Evolutionary conservation across 2,113 vertebrate species (phyloP).

Genomic region (Microtus ochrogaster): DNA sequence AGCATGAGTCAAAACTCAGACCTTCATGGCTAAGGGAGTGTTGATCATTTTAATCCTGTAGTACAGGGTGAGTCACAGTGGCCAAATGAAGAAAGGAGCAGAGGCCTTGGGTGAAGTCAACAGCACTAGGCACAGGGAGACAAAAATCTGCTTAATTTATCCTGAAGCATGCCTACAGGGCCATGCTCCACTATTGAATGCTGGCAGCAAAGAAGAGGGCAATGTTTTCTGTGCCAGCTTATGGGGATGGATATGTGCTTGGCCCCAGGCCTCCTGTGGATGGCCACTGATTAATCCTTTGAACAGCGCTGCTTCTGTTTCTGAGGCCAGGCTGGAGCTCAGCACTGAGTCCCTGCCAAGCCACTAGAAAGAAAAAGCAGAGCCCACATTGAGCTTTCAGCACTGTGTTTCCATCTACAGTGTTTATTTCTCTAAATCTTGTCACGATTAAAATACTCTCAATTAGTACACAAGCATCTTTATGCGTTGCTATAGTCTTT

Average conservation of each 20-base stretch:
- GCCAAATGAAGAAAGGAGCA: neutral
- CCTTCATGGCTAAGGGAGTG: neutral
- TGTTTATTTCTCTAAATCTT: constrained; percentile 83
- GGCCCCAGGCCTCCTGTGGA: constrained; percentile 44
- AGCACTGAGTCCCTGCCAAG: constrained; percentile 60
- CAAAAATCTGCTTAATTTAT: neutral
- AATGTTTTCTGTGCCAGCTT: neutral
- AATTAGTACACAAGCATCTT: constrained; percentile 83
- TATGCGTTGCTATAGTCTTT: constrained; percentile 82
- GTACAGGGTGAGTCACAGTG: neutral
- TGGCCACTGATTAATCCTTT: constrained; percentile 75
- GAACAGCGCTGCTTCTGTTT: constrained; percentile 75
- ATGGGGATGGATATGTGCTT: neutral
- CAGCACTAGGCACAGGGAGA: neutral
- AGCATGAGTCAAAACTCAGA: neutral
- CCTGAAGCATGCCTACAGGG: neutral
- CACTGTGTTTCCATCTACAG: constrained; percentile 66
- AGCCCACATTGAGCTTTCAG: constrained; percentile 65
- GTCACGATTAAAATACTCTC: constrained; percentile 82
- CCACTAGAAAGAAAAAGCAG: constrained; percentile 81
- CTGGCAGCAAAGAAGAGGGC: neutral
- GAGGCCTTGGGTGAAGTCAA: neutral
- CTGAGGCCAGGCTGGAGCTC: constrained; percentile 45
- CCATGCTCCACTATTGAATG: neutral
- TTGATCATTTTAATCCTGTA: neutral